phyloP scores from a whole-genome alignment of 2,797 vertebrate species.

The Meriones psammophilus region DNA sequence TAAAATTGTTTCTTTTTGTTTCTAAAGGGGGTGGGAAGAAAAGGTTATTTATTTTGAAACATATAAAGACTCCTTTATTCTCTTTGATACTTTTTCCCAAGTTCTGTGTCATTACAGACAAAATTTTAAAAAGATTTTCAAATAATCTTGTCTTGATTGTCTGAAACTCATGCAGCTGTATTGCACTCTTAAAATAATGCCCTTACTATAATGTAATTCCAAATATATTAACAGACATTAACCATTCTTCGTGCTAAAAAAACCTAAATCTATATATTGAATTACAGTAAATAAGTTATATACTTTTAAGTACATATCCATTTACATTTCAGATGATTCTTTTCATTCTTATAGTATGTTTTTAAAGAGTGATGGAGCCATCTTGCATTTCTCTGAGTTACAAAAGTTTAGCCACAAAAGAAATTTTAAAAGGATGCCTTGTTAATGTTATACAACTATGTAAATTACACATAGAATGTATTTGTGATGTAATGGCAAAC shows the following conservation, averaged over 20 bases:
- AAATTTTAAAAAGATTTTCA: constrained; percentile 71
- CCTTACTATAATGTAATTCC: constrained; percentile 69
- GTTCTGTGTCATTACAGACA: constrained; percentile 69
- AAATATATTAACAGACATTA: constrained; percentile 65
- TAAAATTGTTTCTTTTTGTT: constrained; percentile 74
- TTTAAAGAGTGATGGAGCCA: constrained; percentile 37
- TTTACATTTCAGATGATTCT: constrained; percentile 46
- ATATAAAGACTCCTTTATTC: constrained; percentile 50
- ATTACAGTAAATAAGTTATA: constrained; percentile 45
- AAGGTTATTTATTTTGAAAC: constrained; percentile 66
- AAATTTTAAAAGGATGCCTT: not conserved
- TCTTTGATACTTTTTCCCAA: constrained; percentile 67
- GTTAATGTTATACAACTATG: constrained; percentile 3
- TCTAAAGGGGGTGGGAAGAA: constrained; percentile 50
- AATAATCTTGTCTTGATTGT: constrained; percentile 74
- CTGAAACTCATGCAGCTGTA: constrained; percentile 58
- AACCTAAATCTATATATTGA: constrained; percentile 39
- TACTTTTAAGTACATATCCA: constrained; percentile 31
- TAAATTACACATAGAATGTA: constrained; percentile 35
- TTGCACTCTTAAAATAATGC: constrained; percentile 69
- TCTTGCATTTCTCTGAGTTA: constrained; percentile 48
- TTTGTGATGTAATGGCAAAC: not conserved
- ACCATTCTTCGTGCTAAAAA: constrained; percentile 56
- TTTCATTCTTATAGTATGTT: constrained; percentile 15
- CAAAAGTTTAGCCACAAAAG: not conserved